Evolutionary conservation across 2,888 invertebrate genomes (phyloP).

Genomic region (Ichneumoninae sp.): DNA sequence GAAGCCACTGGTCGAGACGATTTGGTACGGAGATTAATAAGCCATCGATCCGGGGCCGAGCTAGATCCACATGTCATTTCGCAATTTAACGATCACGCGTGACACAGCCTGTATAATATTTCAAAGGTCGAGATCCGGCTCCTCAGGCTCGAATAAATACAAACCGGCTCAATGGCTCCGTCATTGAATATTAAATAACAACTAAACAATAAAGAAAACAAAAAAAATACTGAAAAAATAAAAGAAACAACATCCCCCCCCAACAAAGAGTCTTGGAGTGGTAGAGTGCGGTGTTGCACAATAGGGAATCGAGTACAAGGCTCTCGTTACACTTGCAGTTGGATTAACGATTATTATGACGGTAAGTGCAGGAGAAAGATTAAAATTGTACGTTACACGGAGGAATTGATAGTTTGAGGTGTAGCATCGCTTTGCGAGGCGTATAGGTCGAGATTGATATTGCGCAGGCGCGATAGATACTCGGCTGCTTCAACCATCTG

Average conservation of each 20-base stretch:
- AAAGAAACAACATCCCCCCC: constrained; percentile 41
- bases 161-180: constrained; percentile 6
- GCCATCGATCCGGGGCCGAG: constrained; percentile 25
- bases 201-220: constrained; percentile 27
- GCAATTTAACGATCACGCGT: constrained; percentile 8
- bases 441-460: neutral
- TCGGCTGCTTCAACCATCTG: neutral
- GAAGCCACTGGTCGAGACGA: constrained; percentile 33
- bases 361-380: constrained; percentile 13
- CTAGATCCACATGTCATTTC: constrained; percentile 42
- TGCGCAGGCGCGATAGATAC: neutral
- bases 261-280: constrained; percentile 46
- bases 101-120: neutral
- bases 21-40: constrained; percentile 51
- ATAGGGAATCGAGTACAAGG: constrained; percentile 66
- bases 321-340: constrained; percentile 51
- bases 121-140: constrained; percentile 49
- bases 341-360: constrained; percentile 30
- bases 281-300: constrained; percentile 48
- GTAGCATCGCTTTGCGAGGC: neutral
- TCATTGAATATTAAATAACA: constrained; percentile 46
- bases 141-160: constrained; percentile 12
- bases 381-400: constrained; percentile 42
- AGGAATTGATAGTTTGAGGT: neutral
- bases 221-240: constrained; percentile 34